These are phyloP conservation scores for Pyralis farinalis DNA, from an alignment of 2,888 invertebrate genomes.

Conservation along the genomic window DNA sequence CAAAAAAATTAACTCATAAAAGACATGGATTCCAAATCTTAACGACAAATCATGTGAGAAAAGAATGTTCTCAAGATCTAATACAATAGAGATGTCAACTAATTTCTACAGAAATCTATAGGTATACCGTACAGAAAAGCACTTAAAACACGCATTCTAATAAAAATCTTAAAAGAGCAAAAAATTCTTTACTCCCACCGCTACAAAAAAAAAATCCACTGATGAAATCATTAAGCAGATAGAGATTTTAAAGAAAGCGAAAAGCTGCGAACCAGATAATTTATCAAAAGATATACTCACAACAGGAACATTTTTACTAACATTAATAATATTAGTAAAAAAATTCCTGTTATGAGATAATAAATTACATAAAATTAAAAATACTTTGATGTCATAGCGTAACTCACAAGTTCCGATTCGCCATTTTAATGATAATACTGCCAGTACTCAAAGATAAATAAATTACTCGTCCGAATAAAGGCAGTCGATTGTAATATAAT, in stretches of 20 bases:
- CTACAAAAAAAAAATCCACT: constrained; percentile 1
- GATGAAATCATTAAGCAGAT: constrained; percentile 15
- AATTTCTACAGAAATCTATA: constrained; percentile 17
- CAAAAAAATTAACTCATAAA: constrained; percentile 18
- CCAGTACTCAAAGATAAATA: no score
- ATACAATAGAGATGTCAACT: constrained; percentile 19
- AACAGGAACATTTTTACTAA: background rate
- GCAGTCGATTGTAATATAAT: no score
- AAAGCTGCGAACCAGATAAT: constrained; percentile 13
- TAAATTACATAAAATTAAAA: no score
- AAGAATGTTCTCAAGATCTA: constrained; percentile 12
- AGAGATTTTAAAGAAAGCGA: constrained; percentile 12
- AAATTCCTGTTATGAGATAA: no score
- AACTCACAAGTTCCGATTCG: no score
- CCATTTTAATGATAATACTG: no score
- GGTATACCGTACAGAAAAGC: background rate
- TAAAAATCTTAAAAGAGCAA: background rate
- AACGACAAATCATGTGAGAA: constrained; percentile 10
- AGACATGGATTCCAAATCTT: constrained; percentile 15
- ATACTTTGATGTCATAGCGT: no score
- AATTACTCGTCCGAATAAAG: no score
- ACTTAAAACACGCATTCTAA: background rate
- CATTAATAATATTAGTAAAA: no score
- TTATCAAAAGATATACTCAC: constrained; percentile 14
- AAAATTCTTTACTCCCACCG: background rate